phyloP scores from a whole-genome alignment of 2,797 vertebrate species.

The Vipera ursinii region DNA sequence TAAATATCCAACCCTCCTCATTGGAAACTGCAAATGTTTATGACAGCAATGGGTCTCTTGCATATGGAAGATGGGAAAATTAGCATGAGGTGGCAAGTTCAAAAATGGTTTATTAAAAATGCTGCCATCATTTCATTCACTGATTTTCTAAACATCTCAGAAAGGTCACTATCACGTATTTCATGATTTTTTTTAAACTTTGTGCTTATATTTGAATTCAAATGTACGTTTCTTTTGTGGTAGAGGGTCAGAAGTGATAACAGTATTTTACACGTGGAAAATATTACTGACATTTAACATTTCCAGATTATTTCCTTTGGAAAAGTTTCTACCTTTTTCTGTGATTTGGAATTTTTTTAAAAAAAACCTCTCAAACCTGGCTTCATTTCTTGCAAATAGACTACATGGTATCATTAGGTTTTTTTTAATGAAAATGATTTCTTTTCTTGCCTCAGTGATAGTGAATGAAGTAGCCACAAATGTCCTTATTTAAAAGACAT shows the following conservation, averaged over 20 bases:
- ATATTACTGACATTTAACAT: not conserved
- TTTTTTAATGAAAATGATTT: not conserved
- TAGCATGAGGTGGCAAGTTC: not conserved
- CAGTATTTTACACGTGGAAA: not conserved
- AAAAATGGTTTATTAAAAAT: not conserved
- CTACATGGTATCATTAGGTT: not conserved
- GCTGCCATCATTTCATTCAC: not conserved
- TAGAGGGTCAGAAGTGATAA: not conserved
- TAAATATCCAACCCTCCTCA: not conserved
- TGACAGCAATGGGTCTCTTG: not conserved
- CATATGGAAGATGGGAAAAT: not conserved
- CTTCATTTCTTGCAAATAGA: conserved; percentile 22
- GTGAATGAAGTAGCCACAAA: not conserved
- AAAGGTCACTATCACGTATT: not conserved
- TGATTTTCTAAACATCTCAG: not conserved
- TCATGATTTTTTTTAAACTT: not conserved
- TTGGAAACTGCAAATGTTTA: not conserved
- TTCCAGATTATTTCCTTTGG: not conserved
- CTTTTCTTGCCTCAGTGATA: not conserved
- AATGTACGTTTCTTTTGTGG: not conserved
- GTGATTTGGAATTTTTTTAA: not conserved
- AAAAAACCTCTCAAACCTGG: not conserved
- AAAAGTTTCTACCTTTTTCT: not conserved
- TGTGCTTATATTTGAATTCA: not conserved
- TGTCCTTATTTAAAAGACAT: not conserved